A percentile compares a stretch with the other conserved stretches of the same genome.
phyloP scores from a whole-genome alignment of 2,888 invertebrate species.

The Escarpia spicata region DNA sequence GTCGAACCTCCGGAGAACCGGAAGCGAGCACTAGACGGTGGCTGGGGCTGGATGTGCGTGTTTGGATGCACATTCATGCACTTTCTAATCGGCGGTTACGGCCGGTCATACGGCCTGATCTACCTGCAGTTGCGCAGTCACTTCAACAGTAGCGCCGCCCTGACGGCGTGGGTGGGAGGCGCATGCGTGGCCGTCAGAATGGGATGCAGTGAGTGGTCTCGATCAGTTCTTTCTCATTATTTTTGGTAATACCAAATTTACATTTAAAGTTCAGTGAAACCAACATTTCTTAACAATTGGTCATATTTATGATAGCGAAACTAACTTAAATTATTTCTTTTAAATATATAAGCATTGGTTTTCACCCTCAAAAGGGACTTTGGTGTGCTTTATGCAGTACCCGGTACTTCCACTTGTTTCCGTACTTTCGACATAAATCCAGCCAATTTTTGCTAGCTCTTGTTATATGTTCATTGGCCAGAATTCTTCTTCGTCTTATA shows the following conservation, averaged over 20 bases:
- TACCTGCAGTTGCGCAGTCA: conserved; percentile 29
- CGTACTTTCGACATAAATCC: no score
- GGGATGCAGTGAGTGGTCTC: conserved; percentile 30
- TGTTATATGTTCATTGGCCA: no score
- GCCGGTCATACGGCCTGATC: conserved; percentile 34
- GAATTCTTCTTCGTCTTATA: no score
- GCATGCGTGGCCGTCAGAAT: conserved; percentile 28
- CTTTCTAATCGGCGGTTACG: conserved; percentile 45
- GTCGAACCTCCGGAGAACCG: not conserved
- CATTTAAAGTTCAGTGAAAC: not conserved
- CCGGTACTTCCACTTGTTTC: no score
- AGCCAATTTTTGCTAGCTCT: no score
- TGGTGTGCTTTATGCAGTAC: no score
- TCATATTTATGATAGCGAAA: no score
- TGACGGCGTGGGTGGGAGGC: conserved; percentile 36
- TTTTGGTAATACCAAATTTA: no score
- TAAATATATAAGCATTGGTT: no score
- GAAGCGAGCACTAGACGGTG: conserved; percentile 45
- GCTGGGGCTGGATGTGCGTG: conserved; percentile 56
- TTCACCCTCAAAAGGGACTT: no score
- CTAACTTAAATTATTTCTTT: not conserved
- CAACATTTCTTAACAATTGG: no score
- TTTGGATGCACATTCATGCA: conserved; percentile 49
- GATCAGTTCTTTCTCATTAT: no score
- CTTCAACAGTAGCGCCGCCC: conserved; percentile 30